Percentiles rank a stretch among this genome's conserved stretches.
Conservation (phyloP, 1,140 invertebrate species). For the Drosophila rhopaloa region DNA sequence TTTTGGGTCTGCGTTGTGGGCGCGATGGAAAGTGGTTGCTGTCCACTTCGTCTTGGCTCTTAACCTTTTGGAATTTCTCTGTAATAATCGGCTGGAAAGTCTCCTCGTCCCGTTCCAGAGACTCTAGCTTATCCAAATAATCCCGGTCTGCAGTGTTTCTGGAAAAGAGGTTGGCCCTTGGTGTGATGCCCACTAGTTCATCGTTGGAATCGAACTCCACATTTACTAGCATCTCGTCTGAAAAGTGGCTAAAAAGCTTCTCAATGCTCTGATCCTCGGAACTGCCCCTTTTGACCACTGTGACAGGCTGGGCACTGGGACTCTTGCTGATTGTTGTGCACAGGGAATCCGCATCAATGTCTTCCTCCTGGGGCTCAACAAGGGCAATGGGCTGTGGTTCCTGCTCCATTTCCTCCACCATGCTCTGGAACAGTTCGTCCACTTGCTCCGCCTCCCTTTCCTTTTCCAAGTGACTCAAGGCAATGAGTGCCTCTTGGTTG, state of each 20-base stretch:
- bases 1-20: constrained; percentile 72
- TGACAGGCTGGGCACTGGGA: constrained; percentile 73
- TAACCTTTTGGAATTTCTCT: constrained; percentile 7
- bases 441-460: constrained; percentile 30
- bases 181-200: constrained; percentile 71
- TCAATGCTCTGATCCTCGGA: constrained; percentile 83
- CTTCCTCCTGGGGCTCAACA: constrained; percentile 30
- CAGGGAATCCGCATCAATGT: constrained; percentile 67
- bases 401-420: constrained; percentile 54
- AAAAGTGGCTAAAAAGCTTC: constrained; percentile 70
- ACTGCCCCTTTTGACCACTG: constrained; percentile 69
- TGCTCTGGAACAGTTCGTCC: constrained; percentile 61
- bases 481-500: constrained; percentile 53
- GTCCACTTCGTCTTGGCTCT: constrained; percentile 43
- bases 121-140: constrained; percentile 64
- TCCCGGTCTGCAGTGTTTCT: constrained; percentile 55
- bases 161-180: constrained; percentile 6
- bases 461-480: constrained; percentile 37
- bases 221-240: constrained; percentile 78
- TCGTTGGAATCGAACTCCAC: constrained; percentile 82
- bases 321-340: constrained; percentile 81
- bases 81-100: background rate
- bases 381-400: background rate
- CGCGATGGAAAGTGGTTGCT: constrained; percentile 58
- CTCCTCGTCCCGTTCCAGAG: constrained; percentile 56